These are phyloP conservation scores for Atta texana DNA, from an alignment of 1,140 invertebrate genomes.

Conservation along the genomic window DNA sequence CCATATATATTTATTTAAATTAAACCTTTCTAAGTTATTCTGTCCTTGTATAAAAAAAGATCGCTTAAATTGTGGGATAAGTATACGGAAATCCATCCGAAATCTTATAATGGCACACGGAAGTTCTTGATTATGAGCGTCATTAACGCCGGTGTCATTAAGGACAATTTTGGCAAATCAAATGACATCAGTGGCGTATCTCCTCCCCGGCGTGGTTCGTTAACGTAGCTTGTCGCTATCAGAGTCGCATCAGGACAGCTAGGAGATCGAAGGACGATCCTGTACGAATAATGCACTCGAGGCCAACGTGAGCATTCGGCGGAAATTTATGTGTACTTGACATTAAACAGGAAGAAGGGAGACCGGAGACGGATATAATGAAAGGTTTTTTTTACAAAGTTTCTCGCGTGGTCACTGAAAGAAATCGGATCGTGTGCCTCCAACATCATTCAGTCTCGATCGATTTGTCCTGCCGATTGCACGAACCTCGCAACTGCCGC, in stretches of 20 bases:
- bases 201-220: conserved; percentile 9
- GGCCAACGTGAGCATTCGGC: conserved; percentile 53
- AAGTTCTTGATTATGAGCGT: conserved; percentile 38
- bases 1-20: not conserved
- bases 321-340: conserved; percentile 67
- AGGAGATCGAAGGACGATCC: conserved; percentile 66
- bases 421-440: conserved; percentile 35
- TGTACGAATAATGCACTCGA: conserved; percentile 65
- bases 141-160: conserved; percentile 32
- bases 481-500: not conserved
- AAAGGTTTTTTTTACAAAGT: conserved; percentile 48
- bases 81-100: conserved; percentile 35
- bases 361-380: conserved; percentile 13
- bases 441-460: conserved; percentile 48
- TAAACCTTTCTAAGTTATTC: not conserved
- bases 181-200: not conserved
- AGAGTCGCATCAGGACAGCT: conserved; percentile 38
- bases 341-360: conserved; percentile 62
- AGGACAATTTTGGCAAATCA: conserved; percentile 38
- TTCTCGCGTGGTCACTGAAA: conserved; percentile 36
- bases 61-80: not conserved
- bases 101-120: conserved; percentile 25
- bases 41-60: conserved; percentile 3
- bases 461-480: conserved; percentile 44
- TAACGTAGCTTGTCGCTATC: conserved; percentile 56